A percentile compares a stretch with the other conserved stretches of the same genome.
Evolutionary conservation across 2,113 vertebrate genomes (phyloP).

Genomic region (Halcyon senegalensis): DNA sequence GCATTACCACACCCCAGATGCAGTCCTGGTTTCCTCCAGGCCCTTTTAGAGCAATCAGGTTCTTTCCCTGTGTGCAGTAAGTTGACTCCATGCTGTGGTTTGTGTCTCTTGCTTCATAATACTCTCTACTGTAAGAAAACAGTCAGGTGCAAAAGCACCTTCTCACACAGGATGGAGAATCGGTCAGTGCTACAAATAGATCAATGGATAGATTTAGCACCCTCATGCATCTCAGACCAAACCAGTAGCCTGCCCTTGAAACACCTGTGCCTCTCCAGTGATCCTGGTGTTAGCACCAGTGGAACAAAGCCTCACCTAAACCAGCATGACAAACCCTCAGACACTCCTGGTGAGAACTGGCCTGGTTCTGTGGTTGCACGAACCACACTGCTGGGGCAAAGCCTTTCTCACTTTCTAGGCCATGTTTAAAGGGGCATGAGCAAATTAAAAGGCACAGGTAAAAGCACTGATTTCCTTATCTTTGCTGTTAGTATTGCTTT

Average conservation of each 20-base stretch:
- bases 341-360: neutral
- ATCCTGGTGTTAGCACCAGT: neutral
- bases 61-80: neutral
- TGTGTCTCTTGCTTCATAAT: neutral
- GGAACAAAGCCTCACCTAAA: neutral
- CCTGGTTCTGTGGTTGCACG: neutral
- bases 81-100: neutral
- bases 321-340: neutral
- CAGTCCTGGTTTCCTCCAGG: slow-evolving; percentile 30
- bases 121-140: neutral
- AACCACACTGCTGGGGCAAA: neutral
- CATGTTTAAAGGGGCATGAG: neutral
- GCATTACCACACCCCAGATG: neutral
- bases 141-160: neutral
- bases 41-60: neutral
- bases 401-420: neutral
- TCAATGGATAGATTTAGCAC: neutral
- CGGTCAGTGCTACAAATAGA: neutral
- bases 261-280: neutral
- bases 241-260: neutral
- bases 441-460: neutral
- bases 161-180: neutral
- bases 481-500: neutral
- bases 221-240: neutral
- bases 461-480: neutral